Conservation (phyloP, 2,113 vertebrate genomes). For the human region GRCh38 chr2:164648501-164649000, state of each 20-base stretch:
- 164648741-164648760: neutral
- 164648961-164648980: neutral
- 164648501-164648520: neutral
- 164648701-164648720: neutral
- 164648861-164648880: too few species aligned
- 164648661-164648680: neutral
- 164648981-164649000: neutral
- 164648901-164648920: neutral
- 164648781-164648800: neutral
- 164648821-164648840: neutral
- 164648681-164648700: neutral
- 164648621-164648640: neutral
- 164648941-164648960: neutral
- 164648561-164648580: neutral
- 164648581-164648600: neutral
- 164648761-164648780: neutral
- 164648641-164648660: neutral
- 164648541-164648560: neutral
- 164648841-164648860: neutral
- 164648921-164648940: neutral
- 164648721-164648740: neutral
- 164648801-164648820: neutral
- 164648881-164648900: neutral
- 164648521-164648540: neutral
- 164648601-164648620: neutral